A percentile compares a stretch with the other conserved stretches of the same genome.
These are phyloP conservation scores for Aphodius sticticus DNA, from an alignment of 2,888 invertebrate genomes.

Conservation along the genomic window DNA sequence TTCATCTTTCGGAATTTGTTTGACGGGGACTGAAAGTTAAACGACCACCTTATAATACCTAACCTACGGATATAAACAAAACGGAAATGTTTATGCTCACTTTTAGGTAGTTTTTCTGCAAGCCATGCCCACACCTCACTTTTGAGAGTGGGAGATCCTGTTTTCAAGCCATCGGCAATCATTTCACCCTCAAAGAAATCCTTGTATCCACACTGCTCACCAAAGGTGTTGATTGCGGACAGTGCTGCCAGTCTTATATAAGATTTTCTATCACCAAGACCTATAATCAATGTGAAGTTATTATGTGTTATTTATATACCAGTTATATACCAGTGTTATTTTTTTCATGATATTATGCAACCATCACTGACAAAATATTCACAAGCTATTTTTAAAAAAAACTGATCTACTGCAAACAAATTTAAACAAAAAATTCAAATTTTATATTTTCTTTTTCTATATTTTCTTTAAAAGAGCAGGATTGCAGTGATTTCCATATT, in stretches of 20 bases:
- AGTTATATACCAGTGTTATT: neutral
- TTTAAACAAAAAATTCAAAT: no score
- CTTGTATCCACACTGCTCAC: conserved; percentile 80
- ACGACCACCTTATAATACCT: neutral
- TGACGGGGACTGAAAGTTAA: conserved; percentile 63
- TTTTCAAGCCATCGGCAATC: conserved; percentile 84
- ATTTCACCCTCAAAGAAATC: conserved; percentile 90
- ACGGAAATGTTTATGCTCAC: conserved; percentile 56
- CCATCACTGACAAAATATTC: neutral
- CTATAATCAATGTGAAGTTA: conserved; percentile 50
- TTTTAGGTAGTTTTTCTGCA: conserved; percentile 78
- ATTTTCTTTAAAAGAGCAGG: no score
- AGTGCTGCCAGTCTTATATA: conserved; percentile 83
- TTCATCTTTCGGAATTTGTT: conserved; percentile 84
- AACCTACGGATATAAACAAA: neutral
- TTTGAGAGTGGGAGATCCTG: conserved; percentile 84
- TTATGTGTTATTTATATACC: no score
- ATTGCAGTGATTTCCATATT: no score
- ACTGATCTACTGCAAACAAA: no score
- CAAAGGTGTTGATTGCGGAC: conserved; percentile 86
- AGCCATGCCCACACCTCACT: conserved; percentile 88
- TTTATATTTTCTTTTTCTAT: no score
- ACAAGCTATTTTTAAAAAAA: no score
- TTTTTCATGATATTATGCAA: neutral
- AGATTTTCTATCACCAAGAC: conserved; percentile 75